phyloP scores from a whole-genome alignment of 2,113 vertebrate genomes.

The Pomatorhinus ruficollis region DNA sequence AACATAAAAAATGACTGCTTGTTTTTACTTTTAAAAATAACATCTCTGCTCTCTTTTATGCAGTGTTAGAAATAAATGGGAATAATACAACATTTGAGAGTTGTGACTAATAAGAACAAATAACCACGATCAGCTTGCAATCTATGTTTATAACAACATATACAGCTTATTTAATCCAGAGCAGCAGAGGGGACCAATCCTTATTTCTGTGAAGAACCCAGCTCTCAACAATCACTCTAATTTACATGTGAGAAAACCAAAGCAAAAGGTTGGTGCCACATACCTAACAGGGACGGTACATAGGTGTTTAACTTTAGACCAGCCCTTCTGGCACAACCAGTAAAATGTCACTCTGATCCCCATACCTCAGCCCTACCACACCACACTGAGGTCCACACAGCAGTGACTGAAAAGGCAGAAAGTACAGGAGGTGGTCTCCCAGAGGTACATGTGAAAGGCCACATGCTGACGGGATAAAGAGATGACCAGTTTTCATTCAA shows the following conservation, averaged over 20 bases:
- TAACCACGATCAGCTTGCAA: not conserved
- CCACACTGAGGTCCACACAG: not conserved
- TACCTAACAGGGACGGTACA: not conserved
- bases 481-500: not conserved
- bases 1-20: not conserved
- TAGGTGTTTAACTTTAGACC: not conserved
- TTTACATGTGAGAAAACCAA: not conserved
- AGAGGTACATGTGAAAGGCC: not conserved
- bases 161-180: not conserved
- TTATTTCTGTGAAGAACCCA: not conserved
- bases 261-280: not conserved
- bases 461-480: not conserved
- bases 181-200: not conserved
- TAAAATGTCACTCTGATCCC: not conserved
- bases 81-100: not conserved
- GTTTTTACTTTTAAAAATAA: not conserved
- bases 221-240: not conserved
- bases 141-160: not conserved
- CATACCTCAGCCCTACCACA: not conserved
- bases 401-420: not conserved
- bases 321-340: not conserved
- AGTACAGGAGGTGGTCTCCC: not conserved
- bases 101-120: not conserved
- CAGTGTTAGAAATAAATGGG: not conserved
- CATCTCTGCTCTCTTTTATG: not conserved